Percentiles rank a stretch among this genome's conserved stretches.
phyloP scores from a whole-genome alignment of 2,797 vertebrate genomes.

The Parauchenoglanis punctatus region DNA sequence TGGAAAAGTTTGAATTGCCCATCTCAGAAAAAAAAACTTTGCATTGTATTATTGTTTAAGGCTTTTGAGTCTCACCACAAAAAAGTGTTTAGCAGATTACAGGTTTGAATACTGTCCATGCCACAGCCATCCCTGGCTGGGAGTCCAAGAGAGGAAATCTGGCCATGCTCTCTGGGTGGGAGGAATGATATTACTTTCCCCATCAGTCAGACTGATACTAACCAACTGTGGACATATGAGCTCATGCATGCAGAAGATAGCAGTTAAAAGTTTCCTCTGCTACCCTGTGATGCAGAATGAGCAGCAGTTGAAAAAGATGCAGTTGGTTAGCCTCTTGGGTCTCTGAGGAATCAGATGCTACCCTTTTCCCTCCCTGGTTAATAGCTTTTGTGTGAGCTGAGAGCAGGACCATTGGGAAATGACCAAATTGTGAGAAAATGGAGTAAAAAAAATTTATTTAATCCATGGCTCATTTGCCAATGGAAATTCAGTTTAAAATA shows the following conservation, averaged over 20 bases:
- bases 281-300: not conserved
- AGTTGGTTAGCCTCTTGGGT: not conserved
- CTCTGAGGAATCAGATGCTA: not conserved
- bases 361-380: not conserved
- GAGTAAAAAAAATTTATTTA: not conserved
- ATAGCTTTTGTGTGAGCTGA: not conserved
- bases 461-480: not conserved
- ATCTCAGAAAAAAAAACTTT: not conserved
- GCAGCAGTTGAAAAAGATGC: not conserved
- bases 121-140: too few species aligned
- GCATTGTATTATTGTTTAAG: not conserved
- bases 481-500: not conserved
- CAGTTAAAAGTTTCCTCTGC: not conserved
- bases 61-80: not conserved
- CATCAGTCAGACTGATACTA: not conserved
- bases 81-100: not conserved
- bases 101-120: too few species aligned
- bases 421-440: not conserved
- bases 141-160: not conserved
- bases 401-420: not conserved
- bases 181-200: not conserved
- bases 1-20: conserved; percentile 1
- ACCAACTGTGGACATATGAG: not conserved
- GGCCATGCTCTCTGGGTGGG: not conserved
- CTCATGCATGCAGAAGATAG: not conserved